Conservation (phyloP, 2,888 invertebrate species). For the Pachycephus smyrnensis region DNA sequence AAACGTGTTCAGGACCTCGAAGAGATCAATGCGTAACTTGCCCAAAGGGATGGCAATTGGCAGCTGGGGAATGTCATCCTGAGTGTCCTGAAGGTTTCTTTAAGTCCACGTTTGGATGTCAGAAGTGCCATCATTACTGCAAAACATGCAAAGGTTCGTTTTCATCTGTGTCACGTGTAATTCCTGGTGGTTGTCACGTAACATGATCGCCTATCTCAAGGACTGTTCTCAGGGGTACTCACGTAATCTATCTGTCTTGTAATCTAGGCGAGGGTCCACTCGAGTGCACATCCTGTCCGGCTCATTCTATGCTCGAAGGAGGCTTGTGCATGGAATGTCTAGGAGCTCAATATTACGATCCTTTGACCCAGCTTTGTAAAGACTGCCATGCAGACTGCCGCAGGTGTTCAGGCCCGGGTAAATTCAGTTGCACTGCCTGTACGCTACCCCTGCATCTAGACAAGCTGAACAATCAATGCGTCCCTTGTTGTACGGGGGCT, state of each 20-base stretch:
- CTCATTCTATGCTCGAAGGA: slow-evolving; percentile 79
- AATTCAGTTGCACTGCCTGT: slow-evolving; percentile 77
- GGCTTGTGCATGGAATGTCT: slow-evolving; percentile 83
- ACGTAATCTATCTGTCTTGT: slow-evolving; percentile 17
- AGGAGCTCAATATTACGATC: slow-evolving; percentile 80
- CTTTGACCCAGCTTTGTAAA: slow-evolving; percentile 76
- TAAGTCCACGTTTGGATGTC: slow-evolving; percentile 84
- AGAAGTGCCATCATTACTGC: slow-evolving; percentile 90
- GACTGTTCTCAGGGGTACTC: not conserved
- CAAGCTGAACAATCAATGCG: slow-evolving; percentile 81
- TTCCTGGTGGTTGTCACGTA: not conserved
- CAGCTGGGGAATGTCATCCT: slow-evolving; percentile 86
- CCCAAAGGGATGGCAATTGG: slow-evolving; percentile 82
- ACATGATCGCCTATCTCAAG: not conserved
- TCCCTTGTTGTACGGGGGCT: slow-evolving; percentile 77
- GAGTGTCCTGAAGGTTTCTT: slow-evolving; percentile 90
- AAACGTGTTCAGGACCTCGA: slow-evolving; percentile 86
- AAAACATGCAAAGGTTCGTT: slow-evolving; percentile 82
- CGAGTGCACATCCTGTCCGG: slow-evolving; percentile 80
- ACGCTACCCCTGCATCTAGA: slow-evolving; percentile 76
- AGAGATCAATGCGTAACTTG: slow-evolving; percentile 89
- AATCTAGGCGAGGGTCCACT: slow-evolving; percentile 77
- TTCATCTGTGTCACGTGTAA: not conserved
- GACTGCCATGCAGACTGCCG: slow-evolving; percentile 76
- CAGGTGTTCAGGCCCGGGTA: slow-evolving; percentile 78